phyloP scores from a whole-genome alignment of 92 coral and sea anemone genomes.

The Ricordea florida region DNA sequence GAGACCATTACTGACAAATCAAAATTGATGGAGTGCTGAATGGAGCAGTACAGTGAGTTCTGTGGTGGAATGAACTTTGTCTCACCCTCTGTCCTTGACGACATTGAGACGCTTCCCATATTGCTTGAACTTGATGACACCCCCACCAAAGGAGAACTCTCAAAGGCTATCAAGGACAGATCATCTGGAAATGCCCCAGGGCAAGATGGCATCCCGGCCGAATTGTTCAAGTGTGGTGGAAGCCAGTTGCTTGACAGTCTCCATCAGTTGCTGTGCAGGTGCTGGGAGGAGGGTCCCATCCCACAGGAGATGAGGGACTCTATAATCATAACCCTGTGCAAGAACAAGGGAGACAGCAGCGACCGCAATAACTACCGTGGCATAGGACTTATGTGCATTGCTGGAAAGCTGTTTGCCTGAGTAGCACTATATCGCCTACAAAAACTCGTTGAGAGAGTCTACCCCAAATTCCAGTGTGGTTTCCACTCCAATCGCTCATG shows the following conservation, averaged over 20 bases:
- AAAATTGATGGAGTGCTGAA: neutral
- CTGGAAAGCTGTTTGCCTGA: conserved; percentile 12
- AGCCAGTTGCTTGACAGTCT: neutral
- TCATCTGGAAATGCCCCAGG: conserved; percentile 43
- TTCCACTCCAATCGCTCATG: neutral
- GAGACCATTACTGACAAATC: neutral
- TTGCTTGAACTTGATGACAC: conserved; percentile 12
- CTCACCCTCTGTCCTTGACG: no score
- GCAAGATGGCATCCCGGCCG: conserved; percentile 39
- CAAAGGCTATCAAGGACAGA: neutral
- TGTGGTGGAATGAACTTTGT: no score
- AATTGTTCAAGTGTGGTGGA: conserved; percentile 19
- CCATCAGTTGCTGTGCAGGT: conserved; percentile 4
- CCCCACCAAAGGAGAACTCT: conserved; percentile 38
- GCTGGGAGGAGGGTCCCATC: conserved; percentile 3
- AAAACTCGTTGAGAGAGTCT: conserved; percentile 3
- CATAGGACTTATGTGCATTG: neutral
- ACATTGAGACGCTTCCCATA: no score
- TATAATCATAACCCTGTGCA: neutral
- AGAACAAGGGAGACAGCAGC: conserved; percentile 15
- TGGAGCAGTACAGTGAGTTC: neutral
- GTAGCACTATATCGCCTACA: conserved; percentile 3
- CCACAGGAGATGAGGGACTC: conserved; percentile 11
- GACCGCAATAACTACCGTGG: conserved; percentile 3
- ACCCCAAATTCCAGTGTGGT: conserved; percentile 27